These are phyloP conservation scores for Pandemis heparana DNA, from an alignment of 2,888 invertebrate genomes.

Conservation along the genomic window DNA sequence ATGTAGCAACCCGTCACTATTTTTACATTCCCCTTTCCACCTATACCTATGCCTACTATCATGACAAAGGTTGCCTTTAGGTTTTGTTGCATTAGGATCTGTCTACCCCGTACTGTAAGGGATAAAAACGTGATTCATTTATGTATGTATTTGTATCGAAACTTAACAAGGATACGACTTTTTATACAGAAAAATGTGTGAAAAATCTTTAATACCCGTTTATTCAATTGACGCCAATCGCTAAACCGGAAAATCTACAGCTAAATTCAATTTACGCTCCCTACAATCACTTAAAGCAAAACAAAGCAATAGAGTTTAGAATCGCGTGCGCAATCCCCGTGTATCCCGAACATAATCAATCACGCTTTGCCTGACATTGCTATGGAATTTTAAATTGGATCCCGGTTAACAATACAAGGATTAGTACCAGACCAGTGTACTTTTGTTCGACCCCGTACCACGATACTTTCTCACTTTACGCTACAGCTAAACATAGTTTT, in stretches of 20 bases:
- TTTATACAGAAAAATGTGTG: too few species aligned
- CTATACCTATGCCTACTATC: too few species aligned
- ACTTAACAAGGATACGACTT: too few species aligned
- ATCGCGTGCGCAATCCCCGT: constrained; percentile 57
- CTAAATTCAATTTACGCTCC: constrained; percentile 11
- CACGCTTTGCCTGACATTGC: constrained; percentile 77
- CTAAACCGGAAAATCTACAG: constrained; percentile 1
- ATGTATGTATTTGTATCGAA: too few species aligned
- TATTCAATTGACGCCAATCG: background rate
- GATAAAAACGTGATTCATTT: too few species aligned
- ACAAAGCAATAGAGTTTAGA: constrained; percentile 45
- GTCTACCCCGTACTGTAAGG: too few species aligned
- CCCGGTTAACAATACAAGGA: constrained; percentile 80
- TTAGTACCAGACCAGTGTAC: constrained; percentile 68
- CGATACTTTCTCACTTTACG: constrained; percentile 40
- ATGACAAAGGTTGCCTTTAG: too few species aligned
- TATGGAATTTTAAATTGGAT: constrained; percentile 84
- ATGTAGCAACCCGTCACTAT: too few species aligned
- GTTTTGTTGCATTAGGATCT: too few species aligned
- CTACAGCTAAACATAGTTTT: constrained; percentile 40
- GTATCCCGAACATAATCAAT: constrained; percentile 77
- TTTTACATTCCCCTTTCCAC: too few species aligned
- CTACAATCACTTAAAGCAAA: background rate
- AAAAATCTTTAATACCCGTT: too few species aligned
- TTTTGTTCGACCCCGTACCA: constrained; percentile 68